phyloP scores from a whole-genome alignment of 2,888 invertebrate genomes.

The Galerucella calmariensis region DNA sequence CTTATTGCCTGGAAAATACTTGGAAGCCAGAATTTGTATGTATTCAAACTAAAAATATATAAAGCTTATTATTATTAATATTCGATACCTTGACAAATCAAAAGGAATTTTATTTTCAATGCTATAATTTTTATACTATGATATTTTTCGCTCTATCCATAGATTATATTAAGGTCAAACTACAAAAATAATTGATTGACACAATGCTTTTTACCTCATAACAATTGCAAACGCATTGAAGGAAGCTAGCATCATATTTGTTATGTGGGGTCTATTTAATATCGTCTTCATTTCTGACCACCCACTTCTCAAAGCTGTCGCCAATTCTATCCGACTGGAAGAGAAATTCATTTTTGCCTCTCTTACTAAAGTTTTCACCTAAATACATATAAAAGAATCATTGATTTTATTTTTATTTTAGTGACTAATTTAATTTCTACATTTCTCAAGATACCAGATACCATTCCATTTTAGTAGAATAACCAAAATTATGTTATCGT shows the following conservation, averaged over 20 bases:
- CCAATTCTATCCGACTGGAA: conserved; percentile 58
- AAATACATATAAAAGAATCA: conserved; percentile 9
- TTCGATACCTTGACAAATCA: neutral
- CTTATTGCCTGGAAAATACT: conserved; percentile 81
- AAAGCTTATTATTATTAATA: neutral
- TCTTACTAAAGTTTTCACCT: conserved; percentile 62
- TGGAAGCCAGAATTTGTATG: conserved; percentile 87
- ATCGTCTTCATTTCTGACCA: conserved; percentile 73
- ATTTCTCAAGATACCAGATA: no score
- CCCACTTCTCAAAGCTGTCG: conserved; percentile 69
- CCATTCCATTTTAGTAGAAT: no score
- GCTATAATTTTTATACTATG: no score
- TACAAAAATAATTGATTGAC: neutral
- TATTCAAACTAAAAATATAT: conserved; percentile 69
- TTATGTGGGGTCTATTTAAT: conserved; percentile 72
- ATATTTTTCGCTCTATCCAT: no score
- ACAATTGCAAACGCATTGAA: conserved; percentile 73
- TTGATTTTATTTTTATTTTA: no score
- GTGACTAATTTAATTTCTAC: no score
- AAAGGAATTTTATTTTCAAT: no score
- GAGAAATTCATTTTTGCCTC: conserved; percentile 59
- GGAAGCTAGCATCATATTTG: conserved; percentile 72
- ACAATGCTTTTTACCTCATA: conserved; percentile 68
- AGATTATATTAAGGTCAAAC: no score
- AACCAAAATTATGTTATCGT: no score